These are phyloP conservation scores for Zoanthus gigantus DNA, from an alignment of 92 coral and sea anemone genomes.

Conservation along the genomic window DNA sequence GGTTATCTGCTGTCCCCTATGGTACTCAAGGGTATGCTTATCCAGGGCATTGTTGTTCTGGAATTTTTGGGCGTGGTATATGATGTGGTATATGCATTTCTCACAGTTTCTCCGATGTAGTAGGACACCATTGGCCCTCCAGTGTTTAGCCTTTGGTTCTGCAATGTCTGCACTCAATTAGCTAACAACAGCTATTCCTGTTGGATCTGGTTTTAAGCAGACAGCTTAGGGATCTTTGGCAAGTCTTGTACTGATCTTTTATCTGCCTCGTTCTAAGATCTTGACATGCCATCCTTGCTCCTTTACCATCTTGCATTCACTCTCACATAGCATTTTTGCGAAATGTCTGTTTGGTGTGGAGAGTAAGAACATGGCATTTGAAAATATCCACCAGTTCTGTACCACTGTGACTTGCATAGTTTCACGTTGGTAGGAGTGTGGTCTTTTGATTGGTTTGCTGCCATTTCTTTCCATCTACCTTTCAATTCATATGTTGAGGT, in stretches of 20 bases:
- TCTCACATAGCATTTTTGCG: background rate
- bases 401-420: background rate
- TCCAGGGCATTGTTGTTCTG: no score
- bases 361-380: background rate
- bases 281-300: background rate
- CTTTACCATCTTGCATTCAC: background rate
- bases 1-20: no score
- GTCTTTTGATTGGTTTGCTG: no score
- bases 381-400: background rate
- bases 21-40: no score
- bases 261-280: background rate
- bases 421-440: background rate
- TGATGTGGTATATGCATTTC: background rate
- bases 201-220: background rate
- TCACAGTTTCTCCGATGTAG: background rate
- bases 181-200: slow-evolving; percentile 2
- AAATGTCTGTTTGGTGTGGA: background rate
- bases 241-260: no score
- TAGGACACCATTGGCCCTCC: background rate
- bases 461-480: background rate
- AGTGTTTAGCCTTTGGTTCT: background rate
- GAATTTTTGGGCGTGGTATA: no score
- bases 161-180: background rate
- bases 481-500: background rate
- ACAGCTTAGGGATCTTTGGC: background rate